These are phyloP conservation scores for Lophius americanus DNA, from an alignment of 2,797 vertebrate genomes.

Conservation along the genomic window DNA sequence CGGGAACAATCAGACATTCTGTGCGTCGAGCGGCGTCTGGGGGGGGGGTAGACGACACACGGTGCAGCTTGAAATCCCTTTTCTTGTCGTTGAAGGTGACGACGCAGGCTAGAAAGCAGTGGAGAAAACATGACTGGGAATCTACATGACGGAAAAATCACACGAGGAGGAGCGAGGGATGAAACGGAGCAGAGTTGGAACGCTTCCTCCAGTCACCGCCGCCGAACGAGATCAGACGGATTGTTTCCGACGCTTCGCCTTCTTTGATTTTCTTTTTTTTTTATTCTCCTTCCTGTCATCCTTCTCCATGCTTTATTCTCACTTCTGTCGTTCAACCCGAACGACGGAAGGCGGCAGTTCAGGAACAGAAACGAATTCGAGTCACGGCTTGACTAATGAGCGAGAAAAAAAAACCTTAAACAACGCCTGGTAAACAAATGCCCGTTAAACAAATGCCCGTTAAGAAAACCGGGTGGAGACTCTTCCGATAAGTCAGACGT, in stretches of 20 bases:
- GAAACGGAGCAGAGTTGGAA: constrained; percentile 18
- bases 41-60: constrained; percentile 16
- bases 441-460: too few relatives aligned
- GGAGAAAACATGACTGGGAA: background rate
- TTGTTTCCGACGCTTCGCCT: constrained; percentile 29
- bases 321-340: constrained; percentile 17
- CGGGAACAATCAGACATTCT: background rate
- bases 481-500: too few relatives aligned
- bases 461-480: too few relatives aligned
- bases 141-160: constrained; percentile 21
- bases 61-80: background rate
- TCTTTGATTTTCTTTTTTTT: constrained; percentile 18
- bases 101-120: background rate
- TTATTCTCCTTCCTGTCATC: constrained; percentile 19
- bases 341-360: constrained; percentile 31
- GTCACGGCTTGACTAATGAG: background rate
- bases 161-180: constrained; percentile 9
- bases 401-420: too few relatives aligned
- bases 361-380: constrained; percentile 9
- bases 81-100: constrained; percentile 10
- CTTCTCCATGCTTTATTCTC: background rate
- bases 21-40: background rate
- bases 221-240: constrained; percentile 48
- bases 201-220: constrained; percentile 23
- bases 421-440: too few relatives aligned